Base-by-base conservation (phyloP, 2,113 vertebrate species). In the Malurus elegans region DNA sequence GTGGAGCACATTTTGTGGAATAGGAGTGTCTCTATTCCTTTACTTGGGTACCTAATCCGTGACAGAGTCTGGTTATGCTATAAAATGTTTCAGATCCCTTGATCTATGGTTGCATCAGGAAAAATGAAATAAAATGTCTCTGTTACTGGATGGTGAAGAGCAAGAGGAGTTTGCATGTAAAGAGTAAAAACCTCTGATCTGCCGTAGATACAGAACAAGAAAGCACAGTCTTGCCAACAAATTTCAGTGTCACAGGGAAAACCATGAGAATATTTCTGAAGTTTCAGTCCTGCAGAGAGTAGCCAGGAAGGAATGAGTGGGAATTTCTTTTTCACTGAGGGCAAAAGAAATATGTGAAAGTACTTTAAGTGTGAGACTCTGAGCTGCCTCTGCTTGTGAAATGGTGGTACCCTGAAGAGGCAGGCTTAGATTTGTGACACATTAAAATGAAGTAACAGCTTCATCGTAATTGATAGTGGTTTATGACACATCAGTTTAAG, bases 401-500 rank as follows among this genome's bases (percentile, higher is more conserved):
- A 36, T 17, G 31, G 19, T 69, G 75, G 42, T 82, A 72, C 24
- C 47, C 57, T 92, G 88, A 94, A 94, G 92, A 96, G 72, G n/a
- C 81, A 92, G 79, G 36, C 86, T 90, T 93, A 92, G 90, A 89
- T 96, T 83, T 79, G 71, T 95, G 92, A 71, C 92, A 78, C 56
- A 34, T 92, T 75, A 87, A 92, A 95, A 96, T 92, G 80, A 95
- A 88, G 88, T 94, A 95, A 66, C 90, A 28, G 34, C 95, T 95
- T 94, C 62, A 62, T 40, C 56, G 73, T 97, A 82, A 97, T 91
- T 94, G 91, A 72, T 96, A 89, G 86, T 85, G 76, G 62, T 96
- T 96, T 96, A 82, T 96, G 94, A 86, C 64, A 75, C 72, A 97
- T 97, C 93, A 83, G 34, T 97, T 97, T 85, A 88, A 86, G 75